A percentile compares a stretch with the other conserved stretches of the same genome.
Evolutionary conservation across 2,888 invertebrate species (phyloP).

Genomic region (Holacanthella duospinosa): DNA sequence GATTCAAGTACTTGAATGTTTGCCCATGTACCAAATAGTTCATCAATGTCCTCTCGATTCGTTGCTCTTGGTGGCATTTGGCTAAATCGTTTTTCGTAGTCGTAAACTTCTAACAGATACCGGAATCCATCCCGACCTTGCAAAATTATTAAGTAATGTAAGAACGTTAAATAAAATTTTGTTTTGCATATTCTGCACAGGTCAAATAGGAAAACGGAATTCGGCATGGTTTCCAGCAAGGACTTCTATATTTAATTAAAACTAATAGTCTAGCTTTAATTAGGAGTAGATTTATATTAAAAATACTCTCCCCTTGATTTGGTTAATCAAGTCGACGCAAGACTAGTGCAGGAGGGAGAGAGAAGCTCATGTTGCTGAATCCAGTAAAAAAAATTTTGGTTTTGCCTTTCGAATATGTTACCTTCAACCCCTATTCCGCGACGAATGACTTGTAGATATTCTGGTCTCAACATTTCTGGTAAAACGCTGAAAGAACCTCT

Average conservation of each 20-base stretch:
- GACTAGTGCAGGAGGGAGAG: background rate
- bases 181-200: too few species aligned
- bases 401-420: background rate
- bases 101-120: conserved; percentile 22
- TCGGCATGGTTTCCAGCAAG: too few species aligned
- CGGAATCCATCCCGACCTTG: conserved; percentile 13
- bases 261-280: too few species aligned
- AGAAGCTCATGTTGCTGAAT: background rate
- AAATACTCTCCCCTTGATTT: background rate
- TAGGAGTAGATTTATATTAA: background rate
- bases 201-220: conserved; percentile 1
- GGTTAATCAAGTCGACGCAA: background rate
- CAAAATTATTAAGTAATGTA: too few species aligned
- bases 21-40: conserved; percentile 20
- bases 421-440: conserved; percentile 10
- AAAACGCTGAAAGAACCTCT: conserved; percentile 38
- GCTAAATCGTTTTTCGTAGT: conserved; percentile 20
- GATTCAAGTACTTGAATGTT: conserved; percentile 14
- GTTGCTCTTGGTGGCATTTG: conserved; percentile 21
- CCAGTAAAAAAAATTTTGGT: too few species aligned
- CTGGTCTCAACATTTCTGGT: conserved; percentile 21
- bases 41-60: conserved; percentile 19
- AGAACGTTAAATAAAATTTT: too few species aligned
- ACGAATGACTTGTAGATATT: conserved; percentile 24
- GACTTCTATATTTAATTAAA: too few species aligned